phyloP scores from a whole-genome alignment of 2,797 vertebrate species.

The Epinephelus malabaricus region DNA sequence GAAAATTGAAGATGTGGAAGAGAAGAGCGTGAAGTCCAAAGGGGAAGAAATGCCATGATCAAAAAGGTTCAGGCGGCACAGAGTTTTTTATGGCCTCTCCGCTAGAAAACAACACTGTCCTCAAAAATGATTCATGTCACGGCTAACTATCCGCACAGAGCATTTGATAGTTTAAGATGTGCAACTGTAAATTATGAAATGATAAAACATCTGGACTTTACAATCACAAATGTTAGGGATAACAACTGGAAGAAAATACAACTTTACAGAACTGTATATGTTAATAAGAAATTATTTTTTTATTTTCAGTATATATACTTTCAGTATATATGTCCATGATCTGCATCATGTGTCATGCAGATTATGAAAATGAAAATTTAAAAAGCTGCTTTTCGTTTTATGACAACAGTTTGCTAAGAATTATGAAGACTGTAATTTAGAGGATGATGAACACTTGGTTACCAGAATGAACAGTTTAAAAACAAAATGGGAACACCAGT shows the following conservation, averaged over 20 bases:
- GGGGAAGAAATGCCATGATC: constrained; percentile 80
- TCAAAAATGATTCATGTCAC: constrained; percentile 76
- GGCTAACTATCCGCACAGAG: constrained; percentile 50
- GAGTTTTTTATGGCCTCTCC: constrained; percentile 72
- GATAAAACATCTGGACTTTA: constrained; percentile 55
- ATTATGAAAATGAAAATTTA: constrained; percentile 45
- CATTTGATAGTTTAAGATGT: constrained; percentile 67
- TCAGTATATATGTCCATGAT: background rate
- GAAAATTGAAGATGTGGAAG: constrained; percentile 84
- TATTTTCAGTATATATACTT: constrained; percentile 23
- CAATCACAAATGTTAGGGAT: constrained; percentile 22
- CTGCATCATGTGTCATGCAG: constrained; percentile 26
- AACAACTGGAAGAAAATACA: constrained; percentile 33
- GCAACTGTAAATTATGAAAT: constrained; percentile 66
- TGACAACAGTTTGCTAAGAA: constrained; percentile 50
- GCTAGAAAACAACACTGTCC: constrained; percentile 73
- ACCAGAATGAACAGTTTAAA: constrained; percentile 66
- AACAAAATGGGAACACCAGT: constrained; percentile 53
- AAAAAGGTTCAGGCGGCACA: constrained; percentile 71
- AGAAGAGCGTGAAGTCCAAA: constrained; percentile 82
- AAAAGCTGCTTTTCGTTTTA: constrained; percentile 53
- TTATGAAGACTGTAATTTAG: constrained; percentile 57
- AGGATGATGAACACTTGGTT: constrained; percentile 62
- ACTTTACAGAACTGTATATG: constrained; percentile 45
- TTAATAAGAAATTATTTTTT: constrained; percentile 51